Evolutionary conservation across 2,113 vertebrate species (phyloP), one percentile per base, ranked within the genome.

Genomic region (Saccopteryx leptura): DNA sequence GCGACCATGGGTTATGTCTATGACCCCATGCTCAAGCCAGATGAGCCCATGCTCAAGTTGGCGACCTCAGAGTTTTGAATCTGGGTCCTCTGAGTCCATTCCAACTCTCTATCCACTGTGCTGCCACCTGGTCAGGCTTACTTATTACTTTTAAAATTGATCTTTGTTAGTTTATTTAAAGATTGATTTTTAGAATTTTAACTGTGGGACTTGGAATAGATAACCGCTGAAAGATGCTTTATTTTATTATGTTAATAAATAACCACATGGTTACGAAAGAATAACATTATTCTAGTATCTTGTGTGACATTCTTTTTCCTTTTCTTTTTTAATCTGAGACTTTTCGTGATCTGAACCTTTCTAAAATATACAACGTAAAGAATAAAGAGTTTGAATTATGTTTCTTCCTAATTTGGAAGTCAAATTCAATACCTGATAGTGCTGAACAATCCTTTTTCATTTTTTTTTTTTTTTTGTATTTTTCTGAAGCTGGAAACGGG

Each of bases 361-460:
- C 31, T 81, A 80, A 80, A 85, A 87, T 14, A 76, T 10, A 90
- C 9, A 92, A 39, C 12, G 79, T 46, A 90, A 90, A 54, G 11
- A 88, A 24, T 84, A 60, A 65, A 69, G 23, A 88, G 13, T 72
- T 17, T 88, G 72, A 87, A 82, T 83, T 63, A 66, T 9, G 2
- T 91, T 94, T 94, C 58, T 6, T 85, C 46, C 24, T 60, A 81
- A 56, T 86, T 90, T 88, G 65, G 54, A 96, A 85, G 94, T 95
- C 66, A 90, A 95, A 52, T 84, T 88, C 39, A 58, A 94, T 52
- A 80, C 86, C 78, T 63, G 72, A 76, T 75, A 75, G 56, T 92
- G 48, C 14, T 65, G 10, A 95, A 69, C 17, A 69, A 94, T 89
- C 54, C 68, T 89, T 95, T 97, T 88, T 91, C 74, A 95, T 95